Evolutionary conservation across 1,140 invertebrate genomes (phyloP), one percentile per base, ranked within the genome.

Genomic region (Pseudoatta argentina): DNA sequence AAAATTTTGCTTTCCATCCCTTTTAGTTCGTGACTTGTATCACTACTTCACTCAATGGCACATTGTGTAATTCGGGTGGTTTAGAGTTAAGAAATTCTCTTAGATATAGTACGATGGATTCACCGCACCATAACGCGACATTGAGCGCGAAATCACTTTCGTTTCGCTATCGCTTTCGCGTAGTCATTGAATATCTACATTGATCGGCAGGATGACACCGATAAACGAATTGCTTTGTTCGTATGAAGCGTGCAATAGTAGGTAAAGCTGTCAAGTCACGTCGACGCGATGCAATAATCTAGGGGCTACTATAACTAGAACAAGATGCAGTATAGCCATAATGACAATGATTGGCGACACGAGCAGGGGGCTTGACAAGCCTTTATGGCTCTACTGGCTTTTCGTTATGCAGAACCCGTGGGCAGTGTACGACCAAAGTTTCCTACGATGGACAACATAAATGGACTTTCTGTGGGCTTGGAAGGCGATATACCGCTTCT

Each of bases 401-500:
- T 92, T 93, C 88, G 93, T 92, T 93, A 83, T 34, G 82, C 96
- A 97, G 96, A 97, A 94, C 96, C 96, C 30, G 95, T 97, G 92
- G 96, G 96, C 88, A 96, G 96, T 92, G 96, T 96, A 86, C 96
- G 96, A 89, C 96, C 96, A 87, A 97, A 96, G 94, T 97, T 97
- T 93, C 96, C 97, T 91, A 97, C 96, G 87, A 95, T 96, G 93
- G 94, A 95, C 94, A 97, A 96, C 88, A 96, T 96, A 93, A 97
- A 96, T 92, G 96, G 96, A 92, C 96, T 97, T 92, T 95, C 95
- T 90, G 95, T 96, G 90, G 93, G 90, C 91, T 94, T 96, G 89
- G 94, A 94, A 93, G 93, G 95, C 92, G 96, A 94, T 93, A 93
- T 97, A 78, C 96, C 97, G 86, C 95, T 98, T 75, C 95, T 96